Percentiles rank a stretch among this genome's conserved stretches.
Evolutionary conservation across 2,797 vertebrate genomes (phyloP).

Genomic region (Luscinia megarhynchos): DNA sequence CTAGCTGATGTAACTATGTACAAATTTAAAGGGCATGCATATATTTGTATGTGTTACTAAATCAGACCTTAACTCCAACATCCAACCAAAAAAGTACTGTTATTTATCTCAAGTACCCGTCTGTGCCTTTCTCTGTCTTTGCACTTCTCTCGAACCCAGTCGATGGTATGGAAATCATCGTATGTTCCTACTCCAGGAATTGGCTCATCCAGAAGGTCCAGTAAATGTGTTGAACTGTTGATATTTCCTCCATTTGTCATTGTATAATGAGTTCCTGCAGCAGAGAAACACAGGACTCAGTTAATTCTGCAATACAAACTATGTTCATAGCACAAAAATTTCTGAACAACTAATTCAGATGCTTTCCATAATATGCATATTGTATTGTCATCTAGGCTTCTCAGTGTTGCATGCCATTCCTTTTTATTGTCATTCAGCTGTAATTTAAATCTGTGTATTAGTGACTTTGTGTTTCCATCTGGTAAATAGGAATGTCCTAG

Average conservation of each 20-base stretch:
- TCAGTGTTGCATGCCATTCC: background rate
- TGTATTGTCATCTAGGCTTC: background rate
- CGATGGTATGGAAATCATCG: constrained; percentile 98
- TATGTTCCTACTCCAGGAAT: constrained; percentile 98
- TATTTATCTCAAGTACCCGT: constrained; percentile 82
- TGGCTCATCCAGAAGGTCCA: constrained; percentile 96
- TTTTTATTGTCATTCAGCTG: background rate
- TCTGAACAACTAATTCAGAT: background rate
- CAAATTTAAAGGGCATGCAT: background rate
- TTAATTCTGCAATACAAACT: background rate
- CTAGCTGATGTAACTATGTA: background rate
- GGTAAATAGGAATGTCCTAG: background rate
- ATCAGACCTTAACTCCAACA: background rate
- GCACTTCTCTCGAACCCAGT: constrained; percentile 98
- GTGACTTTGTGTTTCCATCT: background rate
- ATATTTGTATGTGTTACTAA: background rate
- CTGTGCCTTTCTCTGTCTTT: constrained; percentile 96
- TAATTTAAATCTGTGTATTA: background rate
- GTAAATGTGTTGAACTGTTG: constrained; percentile 91
- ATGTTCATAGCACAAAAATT: background rate
- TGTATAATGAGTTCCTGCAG: constrained; percentile 91
- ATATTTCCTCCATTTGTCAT: constrained; percentile 96
- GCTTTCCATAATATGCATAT: background rate
- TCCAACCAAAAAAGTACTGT: background rate
- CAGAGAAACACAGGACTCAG: background rate